Evolutionary conservation across 1,140 invertebrate genomes (phyloP).

Genomic region (Neodiprion virginianus): DNA sequence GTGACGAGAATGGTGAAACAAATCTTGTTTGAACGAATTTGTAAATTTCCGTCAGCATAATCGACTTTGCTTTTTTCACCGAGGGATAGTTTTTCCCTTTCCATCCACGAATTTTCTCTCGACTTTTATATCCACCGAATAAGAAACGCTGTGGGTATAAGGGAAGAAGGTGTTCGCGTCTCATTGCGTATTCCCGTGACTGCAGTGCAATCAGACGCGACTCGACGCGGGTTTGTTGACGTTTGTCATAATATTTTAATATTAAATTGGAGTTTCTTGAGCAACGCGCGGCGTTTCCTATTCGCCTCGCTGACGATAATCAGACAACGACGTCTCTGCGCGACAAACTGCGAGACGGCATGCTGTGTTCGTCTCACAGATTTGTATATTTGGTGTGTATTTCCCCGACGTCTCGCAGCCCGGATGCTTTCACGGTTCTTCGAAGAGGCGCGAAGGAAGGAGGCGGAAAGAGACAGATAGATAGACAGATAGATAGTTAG

Average conservation of each 20-base stretch:
- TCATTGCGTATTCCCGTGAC: constrained; percentile 59
- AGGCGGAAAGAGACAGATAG: too few relatives aligned
- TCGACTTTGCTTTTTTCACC: background rate
- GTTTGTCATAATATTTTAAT: constrained; percentile 66
- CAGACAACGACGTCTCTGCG: background rate
- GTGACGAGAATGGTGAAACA: too few relatives aligned
- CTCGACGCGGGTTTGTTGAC: constrained; percentile 54
- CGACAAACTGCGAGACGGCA: too few relatives aligned
- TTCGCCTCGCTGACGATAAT: background rate
- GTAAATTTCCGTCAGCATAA: background rate
- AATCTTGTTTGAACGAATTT: too few relatives aligned
- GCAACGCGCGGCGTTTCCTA: background rate
- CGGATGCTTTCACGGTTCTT: too few relatives aligned
- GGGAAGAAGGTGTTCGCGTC: constrained; percentile 12
- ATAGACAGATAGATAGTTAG: too few relatives aligned
- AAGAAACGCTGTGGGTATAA: background rate
- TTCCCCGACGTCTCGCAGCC: too few relatives aligned
- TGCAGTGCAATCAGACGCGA: constrained; percentile 54
- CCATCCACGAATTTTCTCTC: background rate
- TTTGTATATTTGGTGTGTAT: too few relatives aligned
- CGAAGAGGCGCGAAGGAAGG: too few relatives aligned
- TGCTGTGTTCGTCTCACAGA: too few relatives aligned
- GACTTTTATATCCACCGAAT: background rate
- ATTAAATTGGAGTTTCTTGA: constrained; percentile 53
- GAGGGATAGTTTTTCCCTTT: background rate